Base-by-base conservation (phyloP, 2,113 vertebrate species). In the Rhinolophus sinicus region DNA sequence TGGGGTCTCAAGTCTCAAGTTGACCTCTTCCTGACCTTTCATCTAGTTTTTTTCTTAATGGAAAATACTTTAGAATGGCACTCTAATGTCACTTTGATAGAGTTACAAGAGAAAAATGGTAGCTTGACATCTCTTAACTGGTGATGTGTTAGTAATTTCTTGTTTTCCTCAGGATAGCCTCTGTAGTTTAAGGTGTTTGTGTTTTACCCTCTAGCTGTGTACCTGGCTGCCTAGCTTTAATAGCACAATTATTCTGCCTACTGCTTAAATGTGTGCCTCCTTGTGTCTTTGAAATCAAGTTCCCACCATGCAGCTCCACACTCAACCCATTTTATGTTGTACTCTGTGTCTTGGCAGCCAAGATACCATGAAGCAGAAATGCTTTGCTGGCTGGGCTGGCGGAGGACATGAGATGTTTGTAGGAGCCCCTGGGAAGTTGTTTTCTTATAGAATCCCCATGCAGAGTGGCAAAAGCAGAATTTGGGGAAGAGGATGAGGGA, bases 401-500 rank as follows among this genome's bases (percentile, higher is more conserved):
- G 15, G 33, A 60, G n/a, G 12, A 40, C 72, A 8, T 12, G n/a
- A 70, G 16, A 28, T 70, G 14, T 93, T 64, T 38, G 77, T 8
- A 16, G 62, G 56, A 47, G 72, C 28, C 72, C 30, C 52, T 76
- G 33, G 16, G 47, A 86, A 62, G 52, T 64, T 62, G 19, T 52
- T 97, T 81, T 86, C 26, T 69, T 76, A 47, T 50, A 33, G 44
- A 92, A 92, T 9, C 64, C 13, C 33, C 54, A 28, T 21, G 16
- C 11, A 77, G n/a, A 73, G 56, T 60, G 62, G 77, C 16, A 65
- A 87, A 80, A 72, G 26, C 58, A 92, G 40, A 94, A 56, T 40
- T 80, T 21, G 26, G 5, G 21, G 33, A 73, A 8, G 47, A 70
- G 35, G 14, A 14, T n/a, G 38, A 65, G 60, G 33, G 12, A 64